These are phyloP conservation scores for Cisticola juncidis DNA, from an alignment of 2,113 vertebrate species.

Conservation along the genomic window DNA sequence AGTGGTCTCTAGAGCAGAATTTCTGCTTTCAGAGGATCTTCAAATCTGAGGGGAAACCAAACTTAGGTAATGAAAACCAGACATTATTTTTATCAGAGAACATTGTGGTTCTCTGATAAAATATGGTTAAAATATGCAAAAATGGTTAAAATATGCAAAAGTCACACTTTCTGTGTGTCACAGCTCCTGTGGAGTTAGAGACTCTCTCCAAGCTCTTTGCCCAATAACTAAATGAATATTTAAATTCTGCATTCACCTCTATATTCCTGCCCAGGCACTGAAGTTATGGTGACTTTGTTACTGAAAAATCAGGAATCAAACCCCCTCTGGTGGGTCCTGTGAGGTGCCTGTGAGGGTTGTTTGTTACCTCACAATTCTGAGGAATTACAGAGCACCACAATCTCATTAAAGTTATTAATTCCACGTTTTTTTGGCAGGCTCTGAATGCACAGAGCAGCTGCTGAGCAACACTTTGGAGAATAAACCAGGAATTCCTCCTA, in stretches of 20 bases:
- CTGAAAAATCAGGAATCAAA: not conserved
- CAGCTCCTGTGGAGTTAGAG: not conserved
- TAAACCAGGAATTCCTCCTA: not conserved
- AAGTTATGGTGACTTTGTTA: not conserved
- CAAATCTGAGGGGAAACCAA: not conserved
- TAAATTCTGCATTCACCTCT: accelerated
- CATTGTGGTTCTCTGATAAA: too few species aligned
- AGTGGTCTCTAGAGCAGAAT: not conserved
- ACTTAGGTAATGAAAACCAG: not conserved
- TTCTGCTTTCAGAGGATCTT: not conserved
- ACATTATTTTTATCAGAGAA: not conserved
- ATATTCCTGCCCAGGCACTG: not conserved
- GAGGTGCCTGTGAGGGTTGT: not conserved
- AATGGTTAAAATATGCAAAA: not conserved
- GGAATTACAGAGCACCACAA: not conserved
- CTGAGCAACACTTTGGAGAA: not conserved
- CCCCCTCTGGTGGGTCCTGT: not conserved
- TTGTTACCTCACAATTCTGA: not conserved
- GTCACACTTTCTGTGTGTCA: not conserved
- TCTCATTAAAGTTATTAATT: not conserved
- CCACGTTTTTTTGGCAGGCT: not conserved
- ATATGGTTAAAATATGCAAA: not conserved
- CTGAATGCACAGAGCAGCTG: not conserved
- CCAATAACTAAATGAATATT: not conserved
- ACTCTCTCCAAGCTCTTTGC: not conserved